Conservation (phyloP, 1,140 invertebrate species). For the Drosophila orena region DNA sequence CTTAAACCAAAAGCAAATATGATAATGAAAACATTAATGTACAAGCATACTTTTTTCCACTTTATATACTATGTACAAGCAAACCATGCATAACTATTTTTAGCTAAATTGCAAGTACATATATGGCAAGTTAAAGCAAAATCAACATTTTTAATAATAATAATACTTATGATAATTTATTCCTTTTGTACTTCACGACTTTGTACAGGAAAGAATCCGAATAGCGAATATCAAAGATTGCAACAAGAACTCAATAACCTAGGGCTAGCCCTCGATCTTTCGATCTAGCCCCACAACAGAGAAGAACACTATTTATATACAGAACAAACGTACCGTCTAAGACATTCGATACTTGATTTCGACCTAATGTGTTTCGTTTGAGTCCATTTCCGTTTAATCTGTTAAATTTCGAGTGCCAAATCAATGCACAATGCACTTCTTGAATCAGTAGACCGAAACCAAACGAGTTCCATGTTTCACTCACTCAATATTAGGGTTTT, state of each 20-base stretch:
- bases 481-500: slow-evolving; percentile 36
- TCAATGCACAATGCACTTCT: slow-evolving; percentile 27
- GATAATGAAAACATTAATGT: slow-evolving; percentile 60
- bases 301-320: slow-evolving; percentile 33
- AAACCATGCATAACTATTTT: slow-evolving; percentile 57
- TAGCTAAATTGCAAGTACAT: slow-evolving; percentile 62
- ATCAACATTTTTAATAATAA: slow-evolving; percentile 43
- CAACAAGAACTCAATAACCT: slow-evolving; percentile 20
- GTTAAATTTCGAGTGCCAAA: slow-evolving; percentile 49
- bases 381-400: slow-evolving; percentile 9
- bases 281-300: slow-evolving; percentile 15
- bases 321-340: slow-evolving; percentile 29
- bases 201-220: slow-evolving; percentile 36
- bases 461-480: slow-evolving; percentile 10
- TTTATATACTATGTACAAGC: slow-evolving; percentile 70
- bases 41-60: slow-evolving; percentile 72
- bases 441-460: slow-evolving; percentile 15
- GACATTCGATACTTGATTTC: slow-evolving; percentile 18
- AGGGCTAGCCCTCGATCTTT: background rate
- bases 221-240: slow-evolving; percentile 22
- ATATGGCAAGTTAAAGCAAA: slow-evolving; percentile 52
- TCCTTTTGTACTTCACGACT: slow-evolving; percentile 42
- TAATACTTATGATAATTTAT: slow-evolving; percentile 48
- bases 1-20: slow-evolving; percentile 40
- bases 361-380: slow-evolving; percentile 6